Evolutionary conservation across 2,888 invertebrate genomes (phyloP), one percentile per base, ranked within the genome.

Genomic region (Dorcus parallelipipedus): DNA sequence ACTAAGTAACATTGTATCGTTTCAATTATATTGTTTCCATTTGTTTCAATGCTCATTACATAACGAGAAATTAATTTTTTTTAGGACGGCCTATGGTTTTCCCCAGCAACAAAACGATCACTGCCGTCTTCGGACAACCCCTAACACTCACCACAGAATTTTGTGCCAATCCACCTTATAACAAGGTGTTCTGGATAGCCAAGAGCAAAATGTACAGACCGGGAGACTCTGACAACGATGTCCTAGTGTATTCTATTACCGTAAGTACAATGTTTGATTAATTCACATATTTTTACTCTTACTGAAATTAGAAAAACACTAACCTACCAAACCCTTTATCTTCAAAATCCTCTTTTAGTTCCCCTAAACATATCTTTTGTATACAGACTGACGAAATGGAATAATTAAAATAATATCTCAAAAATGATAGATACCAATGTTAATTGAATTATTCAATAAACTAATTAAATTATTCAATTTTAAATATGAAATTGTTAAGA

Each of bases 91-190:
- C 89, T 59, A 84, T 86, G 69, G 85, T 88, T 40, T 81, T 83
- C 64, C 86, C 88, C 3, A 79, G 81, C 60, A 85, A 84, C 73
- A 83, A 86, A 71, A 87, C 85, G 49, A 82, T 89, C 64, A 85
- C 86, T 26, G 88, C 87, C 14, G 84, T 87, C 68, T 84, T 85
- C 57, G 90, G 90, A 38, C 86, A 87, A 61, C 83, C 86, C 0
- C 76, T 89, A 61, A 85, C 86, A 64, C 78, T 90, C 43, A 82
- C 85, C 42, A 87, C 88, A 65, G 89, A 89, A 74, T 89, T 89
- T 74, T 90, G 90, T 78, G 89, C 90, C 66, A 89, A 90, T 78
- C 91, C 91, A 3, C 81, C 84, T 42, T 84, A 86, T 67, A 83
- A 80, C 51, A 82, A 82, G 70, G 83, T 84, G 23, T 77, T 85